Base-by-base conservation (phyloP, 1,140 invertebrate genomes). In the Heliconius hewitsoni region DNA sequence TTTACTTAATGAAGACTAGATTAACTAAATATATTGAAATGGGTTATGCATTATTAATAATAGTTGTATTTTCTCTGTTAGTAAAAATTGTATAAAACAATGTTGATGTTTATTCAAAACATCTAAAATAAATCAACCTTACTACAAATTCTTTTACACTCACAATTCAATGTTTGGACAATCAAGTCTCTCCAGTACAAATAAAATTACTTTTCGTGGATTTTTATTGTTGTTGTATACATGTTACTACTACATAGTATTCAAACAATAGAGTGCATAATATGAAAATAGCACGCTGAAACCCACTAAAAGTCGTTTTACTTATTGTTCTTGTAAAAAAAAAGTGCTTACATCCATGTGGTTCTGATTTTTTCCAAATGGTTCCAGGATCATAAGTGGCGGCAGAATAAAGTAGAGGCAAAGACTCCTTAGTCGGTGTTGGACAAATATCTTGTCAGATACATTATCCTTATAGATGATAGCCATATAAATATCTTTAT, bases 381-480 rank as follows among this genome's bases (percentile, higher is more conserved):
- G 85, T 93, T 94, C 78, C 92, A 94, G 92, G 92, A 94, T 83
- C 92, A 94, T 85, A 94, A 94, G 86, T 94, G 92, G 92, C 85
- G 92, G 83, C 92, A 92, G 81, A 92, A 91, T 85, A 94, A 93
- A 89, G 81, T 85, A 82, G 90, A 92, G 83, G 75, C 84, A 55
- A 94, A 94, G 87, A 83, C 87, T 74, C 87, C 90, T 77, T 92
- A 88, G 75, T 77, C 73, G 80, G 78, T 81, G 80, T 23, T 66
- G 71, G 70, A 72, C 42, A 46, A 66, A 78, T 75, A 73, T 80
- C 60, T 71, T 50, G 52, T 76, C 42, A 50, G 73, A 27, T 73
- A 81, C 23, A 30, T 30, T 66, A 66, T 66, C 60, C 23, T 66
- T 66, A 30, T 66, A 66, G 3, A 27, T 66, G 27, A 66, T 30